Percentiles rank a stretch among this genome's conserved stretches.
Conservation (phyloP, 2,888 invertebrate species). For the Synanthedon tipuliformis region DNA sequence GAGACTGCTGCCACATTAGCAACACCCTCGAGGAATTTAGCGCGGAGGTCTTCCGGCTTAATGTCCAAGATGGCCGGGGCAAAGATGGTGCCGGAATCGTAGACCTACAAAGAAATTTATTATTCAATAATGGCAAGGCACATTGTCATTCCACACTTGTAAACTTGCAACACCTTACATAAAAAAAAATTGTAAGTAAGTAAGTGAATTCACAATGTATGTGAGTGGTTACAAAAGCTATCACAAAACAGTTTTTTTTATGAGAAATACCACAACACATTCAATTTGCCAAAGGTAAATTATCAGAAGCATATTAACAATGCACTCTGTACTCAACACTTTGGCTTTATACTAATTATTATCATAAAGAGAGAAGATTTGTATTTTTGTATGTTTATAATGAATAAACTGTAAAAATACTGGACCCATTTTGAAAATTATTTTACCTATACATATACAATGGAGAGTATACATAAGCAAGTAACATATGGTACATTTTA, state of each 20-base stretch:
- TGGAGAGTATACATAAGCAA: no score
- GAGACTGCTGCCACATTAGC: slow-evolving; percentile 94
- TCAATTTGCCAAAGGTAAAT: slow-evolving; percentile 61
- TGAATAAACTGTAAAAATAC: no score
- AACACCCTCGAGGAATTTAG: slow-evolving; percentile 92
- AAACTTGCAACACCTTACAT: no score
- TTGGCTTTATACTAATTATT: slow-evolving; percentile 25
- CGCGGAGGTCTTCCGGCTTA: slow-evolving; percentile 94
- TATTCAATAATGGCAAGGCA: no score
- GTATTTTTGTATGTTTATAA: neutral
- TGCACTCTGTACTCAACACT: slow-evolving; percentile 64
- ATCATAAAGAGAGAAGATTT: neutral
- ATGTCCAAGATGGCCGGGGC: slow-evolving; percentile 97
- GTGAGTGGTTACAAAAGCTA: slow-evolving; percentile 9
- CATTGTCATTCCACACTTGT: no score
- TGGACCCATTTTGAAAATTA: no score
- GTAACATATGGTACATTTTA: no score
- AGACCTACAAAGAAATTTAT: slow-evolving; percentile 70
- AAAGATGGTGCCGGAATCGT: slow-evolving; percentile 98
- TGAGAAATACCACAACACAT: slow-evolving; percentile 13
- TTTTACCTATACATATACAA: no score
- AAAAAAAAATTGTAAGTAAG: no score
- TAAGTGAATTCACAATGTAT: slow-evolving; percentile 10
- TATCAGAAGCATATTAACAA: slow-evolving; percentile 40
- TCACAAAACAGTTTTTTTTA: no score